Base-by-base conservation (phyloP, 2,888 invertebrate genomes). In the Scaptomyza caliginosa region DNA sequence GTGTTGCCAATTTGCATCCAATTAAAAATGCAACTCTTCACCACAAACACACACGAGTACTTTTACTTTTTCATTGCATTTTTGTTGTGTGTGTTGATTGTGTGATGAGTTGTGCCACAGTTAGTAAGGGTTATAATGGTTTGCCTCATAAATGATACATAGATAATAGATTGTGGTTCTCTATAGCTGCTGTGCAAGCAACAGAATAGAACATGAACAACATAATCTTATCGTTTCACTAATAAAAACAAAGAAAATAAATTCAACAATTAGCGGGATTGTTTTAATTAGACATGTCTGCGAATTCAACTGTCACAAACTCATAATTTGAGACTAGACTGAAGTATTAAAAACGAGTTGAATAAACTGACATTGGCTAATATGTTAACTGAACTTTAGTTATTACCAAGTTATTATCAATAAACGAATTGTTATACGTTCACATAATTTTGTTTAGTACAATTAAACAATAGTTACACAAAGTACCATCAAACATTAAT, bases 1-100 rank as follows among this genome's bases (percentile, higher is more conserved):
- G 54, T 71, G 67, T 64, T 74, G 60, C 51, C 66, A 71, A 74
- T 67, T 64, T 68, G 58, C 67, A 68, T 83, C 65, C 80, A 83
- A 79, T 81, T 81, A 83, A 79, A 79, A 73, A 77, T 65, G 46
- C 39, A 55, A 45, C 55, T 39, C 24, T 13, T 26, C 2, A 16
- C 42, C 49, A 45, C 38, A 49, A 19, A 49, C 32, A 42, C 26
- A 49, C 8, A 11, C 26, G 23, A 16, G 11, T 36, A 36, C 42
- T 54, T 17, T n/a, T 30, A 30, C 36, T 17, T 13, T 30, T 1
- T 7, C 13, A 3, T 13, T 11, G 26, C 28, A 28, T 43, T 43
- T 4, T 21, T n/a, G n/a, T n/a, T 19, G 57, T 13, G 28, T 36
- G 43, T 6, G 6, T 28, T 28, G 8, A n/a, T 45, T 34, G 16